phyloP scores from a whole-genome alignment of 1,140 invertebrate species.

The Lordiphosa mommai region DNA sequence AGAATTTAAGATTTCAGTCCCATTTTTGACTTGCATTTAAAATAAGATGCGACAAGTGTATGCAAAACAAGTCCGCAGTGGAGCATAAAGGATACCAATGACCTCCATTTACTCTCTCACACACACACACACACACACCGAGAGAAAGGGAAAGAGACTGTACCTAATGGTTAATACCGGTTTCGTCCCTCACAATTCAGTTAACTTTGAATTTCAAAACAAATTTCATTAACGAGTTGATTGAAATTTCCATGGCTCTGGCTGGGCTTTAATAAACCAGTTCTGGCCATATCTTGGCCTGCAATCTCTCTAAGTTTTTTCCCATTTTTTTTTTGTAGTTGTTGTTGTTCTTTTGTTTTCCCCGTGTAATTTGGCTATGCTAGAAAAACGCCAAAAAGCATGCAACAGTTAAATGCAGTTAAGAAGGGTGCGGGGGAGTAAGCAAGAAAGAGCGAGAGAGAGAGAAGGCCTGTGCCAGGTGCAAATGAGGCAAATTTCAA shows the following conservation, averaged over 20 bases:
- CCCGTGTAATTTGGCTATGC: neutral
- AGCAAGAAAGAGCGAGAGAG: neutral
- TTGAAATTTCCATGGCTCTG: slow-evolving; percentile 32
- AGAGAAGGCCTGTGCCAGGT: slow-evolving; percentile 31
- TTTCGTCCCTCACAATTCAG: neutral
- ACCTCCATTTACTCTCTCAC: too few species aligned
- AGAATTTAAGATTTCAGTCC: too few species aligned
- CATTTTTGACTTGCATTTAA: too few species aligned
- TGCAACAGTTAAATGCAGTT: slow-evolving; percentile 54
- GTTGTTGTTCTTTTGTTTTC: neutral
- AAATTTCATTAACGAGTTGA: slow-evolving; percentile 51
- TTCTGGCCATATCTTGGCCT: neutral
- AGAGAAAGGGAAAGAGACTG: too few species aligned
- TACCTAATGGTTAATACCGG: slow-evolving; percentile 14
- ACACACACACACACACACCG: too few species aligned
- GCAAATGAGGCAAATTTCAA: slow-evolving; percentile 76
- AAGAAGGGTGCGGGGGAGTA: slow-evolving; percentile 4
- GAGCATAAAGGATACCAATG: too few species aligned
- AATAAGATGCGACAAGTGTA: too few species aligned
- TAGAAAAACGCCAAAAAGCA: slow-evolving; percentile 20
- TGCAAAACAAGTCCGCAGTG: too few species aligned
- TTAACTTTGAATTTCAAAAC: neutral
- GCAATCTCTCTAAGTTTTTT: slow-evolving; percentile 18
- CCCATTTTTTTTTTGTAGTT: too few species aligned
- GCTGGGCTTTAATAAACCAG: slow-evolving; percentile 14